Percentiles rank a stretch among this genome's conserved stretches.
These are phyloP conservation scores for Parus major DNA, from an alignment of 2,113 vertebrate genomes.

Conservation along the genomic window DNA sequence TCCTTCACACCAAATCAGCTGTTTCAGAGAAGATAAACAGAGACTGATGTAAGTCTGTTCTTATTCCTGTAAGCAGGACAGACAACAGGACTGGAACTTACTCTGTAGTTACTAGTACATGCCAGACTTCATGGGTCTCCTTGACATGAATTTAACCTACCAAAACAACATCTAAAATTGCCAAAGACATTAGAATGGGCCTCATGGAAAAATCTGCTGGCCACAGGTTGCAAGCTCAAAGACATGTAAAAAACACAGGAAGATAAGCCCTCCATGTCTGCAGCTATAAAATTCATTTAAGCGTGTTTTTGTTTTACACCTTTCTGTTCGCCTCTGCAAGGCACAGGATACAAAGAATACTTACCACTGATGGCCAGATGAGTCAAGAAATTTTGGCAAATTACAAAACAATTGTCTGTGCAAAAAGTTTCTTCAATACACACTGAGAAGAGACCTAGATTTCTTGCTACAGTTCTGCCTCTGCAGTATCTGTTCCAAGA, in stretches of 20 bases:
- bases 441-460: background rate
- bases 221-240: background rate
- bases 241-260: background rate
- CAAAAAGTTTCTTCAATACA: background rate
- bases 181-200: background rate
- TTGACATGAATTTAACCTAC: background rate
- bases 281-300: background rate
- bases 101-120: background rate
- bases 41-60: background rate
- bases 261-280: background rate
- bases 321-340: background rate
- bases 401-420: background rate
- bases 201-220: background rate
- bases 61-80: background rate
- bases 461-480: background rate
- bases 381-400: background rate
- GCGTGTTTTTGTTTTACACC: background rate
- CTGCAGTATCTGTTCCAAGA: background rate
- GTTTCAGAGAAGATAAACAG: background rate
- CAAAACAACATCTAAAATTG: background rate
- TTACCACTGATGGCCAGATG: background rate
- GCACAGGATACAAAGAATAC: background rate
- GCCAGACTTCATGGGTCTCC: background rate
- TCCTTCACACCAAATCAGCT: background rate
- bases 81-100: background rate